These are phyloP conservation scores for Elymnias hypermnestra DNA, from an alignment of 1,140 invertebrate genomes.

Conservation along the genomic window DNA sequence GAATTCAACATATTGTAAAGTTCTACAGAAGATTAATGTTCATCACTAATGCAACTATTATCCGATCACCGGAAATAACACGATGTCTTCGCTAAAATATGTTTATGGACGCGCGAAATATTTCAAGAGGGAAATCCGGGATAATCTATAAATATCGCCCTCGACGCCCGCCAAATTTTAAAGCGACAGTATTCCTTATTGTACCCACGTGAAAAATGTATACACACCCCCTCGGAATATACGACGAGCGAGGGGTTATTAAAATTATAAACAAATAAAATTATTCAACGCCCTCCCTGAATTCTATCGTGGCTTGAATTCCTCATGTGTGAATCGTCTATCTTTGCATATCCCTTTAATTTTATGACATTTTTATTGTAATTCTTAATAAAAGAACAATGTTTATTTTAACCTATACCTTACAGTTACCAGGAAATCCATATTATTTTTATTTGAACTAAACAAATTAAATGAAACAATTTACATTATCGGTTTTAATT, in stretches of 20 bases:
- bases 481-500: no score
- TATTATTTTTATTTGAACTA: no score
- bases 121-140: constrained; percentile 54
- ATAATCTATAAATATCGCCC: constrained; percentile 67
- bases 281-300: constrained; percentile 58
- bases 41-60: constrained; percentile 17
- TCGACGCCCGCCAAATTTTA: constrained; percentile 51
- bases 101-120: constrained; percentile 44
- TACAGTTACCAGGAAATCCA: no score
- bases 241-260: constrained; percentile 56
- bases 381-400: no score
- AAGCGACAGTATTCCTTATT: constrained; percentile 70
- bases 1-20: no score
- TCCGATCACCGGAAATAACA: constrained; percentile 22
- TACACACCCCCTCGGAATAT: constrained; percentile 51
- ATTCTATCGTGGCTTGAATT: constrained; percentile 43
- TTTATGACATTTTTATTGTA: no score
- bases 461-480: no score
- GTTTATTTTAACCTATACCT: no score
- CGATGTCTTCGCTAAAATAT: constrained; percentile 35
- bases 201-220: constrained; percentile 60
- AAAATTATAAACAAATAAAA: constrained; percentile 75
- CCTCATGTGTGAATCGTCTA: constrained; percentile 36
- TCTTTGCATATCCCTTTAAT: no score
- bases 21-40: constrained; percentile 5